These are phyloP conservation scores for Lytechinus variegatus DNA, from an alignment of 35 echinoderm and acorn worm genomes.

Conservation along the genomic window DNA sequence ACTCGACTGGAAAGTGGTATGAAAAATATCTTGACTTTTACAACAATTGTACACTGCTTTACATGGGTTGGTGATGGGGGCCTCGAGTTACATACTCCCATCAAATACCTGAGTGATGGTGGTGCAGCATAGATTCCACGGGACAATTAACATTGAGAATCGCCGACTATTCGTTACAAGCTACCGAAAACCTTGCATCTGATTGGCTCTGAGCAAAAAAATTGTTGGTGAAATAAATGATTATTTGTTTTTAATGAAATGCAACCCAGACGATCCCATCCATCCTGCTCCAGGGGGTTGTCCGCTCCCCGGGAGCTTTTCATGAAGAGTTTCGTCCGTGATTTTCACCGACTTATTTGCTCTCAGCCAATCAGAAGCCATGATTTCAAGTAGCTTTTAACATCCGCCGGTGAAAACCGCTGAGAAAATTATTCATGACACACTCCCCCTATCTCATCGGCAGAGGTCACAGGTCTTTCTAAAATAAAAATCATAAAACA, in stretches of 20 bases:
- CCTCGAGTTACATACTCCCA: constrained; percentile 8
- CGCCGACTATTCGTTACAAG: no score
- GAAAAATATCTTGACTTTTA: constrained; percentile 8
- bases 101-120: background rate
- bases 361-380: no score
- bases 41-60: constrained; percentile 13
- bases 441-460: background rate
- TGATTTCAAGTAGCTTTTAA: no score
- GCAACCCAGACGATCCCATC: background rate
- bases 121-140: background rate
- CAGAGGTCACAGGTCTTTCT: background rate
- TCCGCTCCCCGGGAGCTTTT: no score
- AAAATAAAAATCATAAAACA: background rate
- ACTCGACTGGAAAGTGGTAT: background rate
- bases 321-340: no score
- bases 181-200: no score
- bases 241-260: background rate
- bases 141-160: background rate
- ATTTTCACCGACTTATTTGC: no score
- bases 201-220: no score
- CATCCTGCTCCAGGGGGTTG: background rate
- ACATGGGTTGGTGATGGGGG: background rate
- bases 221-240: no score
- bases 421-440: no score
- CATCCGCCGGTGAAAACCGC: no score